Evolutionary conservation across 2,113 vertebrate genomes (phyloP), one percentile per base, ranked within the genome.

Genomic region (Hypomesus transpacificus): DNA sequence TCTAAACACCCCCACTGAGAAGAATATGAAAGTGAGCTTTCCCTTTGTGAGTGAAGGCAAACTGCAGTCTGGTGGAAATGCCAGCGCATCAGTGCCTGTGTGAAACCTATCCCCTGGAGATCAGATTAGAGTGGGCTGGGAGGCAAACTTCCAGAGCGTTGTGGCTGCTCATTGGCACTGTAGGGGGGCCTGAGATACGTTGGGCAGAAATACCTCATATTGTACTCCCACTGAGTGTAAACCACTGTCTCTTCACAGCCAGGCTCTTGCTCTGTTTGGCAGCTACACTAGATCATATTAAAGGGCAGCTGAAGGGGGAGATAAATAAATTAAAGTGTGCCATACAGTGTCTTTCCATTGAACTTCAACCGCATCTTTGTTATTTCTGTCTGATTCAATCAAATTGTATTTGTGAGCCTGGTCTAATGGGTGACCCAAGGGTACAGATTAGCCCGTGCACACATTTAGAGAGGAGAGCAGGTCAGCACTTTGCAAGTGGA

Each of bases 51-150:
- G 68, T 3, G 53, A 60, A 46, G 60, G 62, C 28, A 39, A 66
- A 46, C 39, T 56, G 53, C 4, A 6, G 53, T 56, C 53, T 56
- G 53, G 53, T 56, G 53, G 64, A 80, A 68, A 66, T 61, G 69
- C 61, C 64, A 68, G 46, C 67, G 61, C 68, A 69, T 74, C 52
- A 61, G 74, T 66, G 69, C 56, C 26, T 22, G 76, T 70, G 57
- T 72, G 79, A 80, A 80, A 67, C 51, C 67, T 20, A 21, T 63
- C 71, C 68, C 58, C 74, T 70, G 28, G 39, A 60, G 75, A 85
- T 78, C 66, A 74, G 73, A 78, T 82, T 75, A 78, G 74, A 82
- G 46, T 69, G 66, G 57, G 69, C 68, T 75, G 39, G 61, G 60
- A 78, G 57, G 50, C 73, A 76, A 69, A 75, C 68, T 78, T 78